These are phyloP conservation scores for Trachymyrmex cornetzi DNA, from an alignment of 1,140 invertebrate genomes.

Conservation along the genomic window DNA sequence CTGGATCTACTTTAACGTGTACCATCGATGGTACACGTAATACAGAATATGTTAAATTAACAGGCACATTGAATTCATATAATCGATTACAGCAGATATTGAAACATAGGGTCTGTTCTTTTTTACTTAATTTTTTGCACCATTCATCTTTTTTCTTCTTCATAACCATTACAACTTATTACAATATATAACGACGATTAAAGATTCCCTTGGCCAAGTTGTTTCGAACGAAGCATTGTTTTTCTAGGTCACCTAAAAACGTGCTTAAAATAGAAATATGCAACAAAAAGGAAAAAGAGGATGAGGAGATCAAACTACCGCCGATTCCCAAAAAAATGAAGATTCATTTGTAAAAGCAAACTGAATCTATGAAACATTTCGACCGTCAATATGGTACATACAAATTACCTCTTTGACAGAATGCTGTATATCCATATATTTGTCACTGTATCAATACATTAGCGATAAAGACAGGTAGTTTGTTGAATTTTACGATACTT, in stretches of 20 bases:
- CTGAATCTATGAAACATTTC: not conserved
- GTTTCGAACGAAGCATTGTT: not conserved
- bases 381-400: not conserved
- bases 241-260: slow-evolving; percentile 8
- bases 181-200: not conserved
- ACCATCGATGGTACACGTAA: too few species aligned
- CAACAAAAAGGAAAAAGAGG: not conserved
- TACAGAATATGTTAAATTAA: too few species aligned
- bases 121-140: too few species aligned
- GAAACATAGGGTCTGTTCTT: too few species aligned
- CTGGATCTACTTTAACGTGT: too few species aligned
- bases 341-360: not conserved
- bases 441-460: slow-evolving; percentile 65
- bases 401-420: not conserved
- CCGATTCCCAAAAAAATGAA: slow-evolving; percentile 42
- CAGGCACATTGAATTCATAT: too few species aligned
- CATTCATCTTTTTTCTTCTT: too few species aligned
- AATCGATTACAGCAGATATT: too few species aligned
- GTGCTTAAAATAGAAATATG: not conserved
- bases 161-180: too few species aligned
- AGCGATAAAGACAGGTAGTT: slow-evolving; percentile 36
- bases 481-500: slow-evolving; percentile 58
- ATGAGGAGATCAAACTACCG: not conserved
- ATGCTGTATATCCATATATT: slow-evolving; percentile 40
- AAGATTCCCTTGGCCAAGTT: not conserved